phyloP scores from a whole-genome alignment of 2,797 vertebrate genomes.

The Phoxinus dragarum region DNA sequence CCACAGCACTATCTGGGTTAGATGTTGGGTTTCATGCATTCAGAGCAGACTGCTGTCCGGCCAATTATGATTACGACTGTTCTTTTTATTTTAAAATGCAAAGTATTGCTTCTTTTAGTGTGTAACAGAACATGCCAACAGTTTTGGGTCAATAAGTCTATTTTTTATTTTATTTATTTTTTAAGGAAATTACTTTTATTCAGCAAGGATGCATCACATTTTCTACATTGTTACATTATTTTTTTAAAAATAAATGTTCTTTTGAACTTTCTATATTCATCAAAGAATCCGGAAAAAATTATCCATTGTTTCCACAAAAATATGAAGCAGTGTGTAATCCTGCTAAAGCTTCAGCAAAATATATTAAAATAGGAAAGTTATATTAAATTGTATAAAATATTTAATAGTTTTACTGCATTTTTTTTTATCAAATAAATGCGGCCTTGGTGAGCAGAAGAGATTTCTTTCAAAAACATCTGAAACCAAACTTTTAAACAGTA shows the following conservation, averaged over 20 bases:
- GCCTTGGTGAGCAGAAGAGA: background rate
- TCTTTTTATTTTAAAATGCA: background rate
- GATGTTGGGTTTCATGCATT: conserved; percentile 11
- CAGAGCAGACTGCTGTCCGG: background rate
- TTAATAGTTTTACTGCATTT: background rate
- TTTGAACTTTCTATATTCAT: background rate
- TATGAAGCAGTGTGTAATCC: background rate
- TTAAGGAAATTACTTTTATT: background rate
- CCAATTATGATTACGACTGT: background rate
- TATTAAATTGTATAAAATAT: background rate
- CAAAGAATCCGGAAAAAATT: background rate
- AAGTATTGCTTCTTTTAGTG: background rate
- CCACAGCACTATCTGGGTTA: background rate
- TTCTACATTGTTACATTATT: background rate
- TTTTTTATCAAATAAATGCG: background rate
- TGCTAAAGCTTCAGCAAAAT: background rate
- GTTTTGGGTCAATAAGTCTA: background rate
- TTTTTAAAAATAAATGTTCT: background rate
- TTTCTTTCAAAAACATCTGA: background rate
- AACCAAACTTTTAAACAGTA: background rate
- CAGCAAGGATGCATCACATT: background rate
- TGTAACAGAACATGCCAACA: conserved; percentile 20
- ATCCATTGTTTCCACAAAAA: background rate
- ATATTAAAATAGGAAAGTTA: background rate
- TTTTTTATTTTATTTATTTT: background rate